Conservation (phyloP, 2,113 vertebrate genomes). For the Sylvicapra grimmia region DNA sequence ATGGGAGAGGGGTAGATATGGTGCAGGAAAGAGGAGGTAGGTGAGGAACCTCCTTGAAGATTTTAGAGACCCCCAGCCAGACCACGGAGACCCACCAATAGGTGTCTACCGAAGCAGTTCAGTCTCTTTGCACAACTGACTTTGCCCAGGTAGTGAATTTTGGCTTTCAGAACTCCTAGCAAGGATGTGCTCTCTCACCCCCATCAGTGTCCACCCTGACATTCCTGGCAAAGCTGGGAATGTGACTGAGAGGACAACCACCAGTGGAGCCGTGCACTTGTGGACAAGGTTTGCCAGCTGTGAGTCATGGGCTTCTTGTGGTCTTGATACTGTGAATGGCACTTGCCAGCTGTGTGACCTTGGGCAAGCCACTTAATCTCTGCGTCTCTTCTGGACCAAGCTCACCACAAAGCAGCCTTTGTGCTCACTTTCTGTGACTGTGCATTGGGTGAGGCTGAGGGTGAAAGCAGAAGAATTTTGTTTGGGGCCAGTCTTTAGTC, state of each 20-base stretch:
- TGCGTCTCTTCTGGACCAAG: neutral
- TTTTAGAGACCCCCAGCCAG: neutral
- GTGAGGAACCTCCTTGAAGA: neutral
- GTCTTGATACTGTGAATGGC: neutral
- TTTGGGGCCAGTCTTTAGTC: neutral
- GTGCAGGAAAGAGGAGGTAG: neutral
- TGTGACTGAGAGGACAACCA: neutral
- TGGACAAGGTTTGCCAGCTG: neutral
- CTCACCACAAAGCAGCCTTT: neutral
- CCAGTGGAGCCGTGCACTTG: neutral
- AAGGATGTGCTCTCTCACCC: neutral
- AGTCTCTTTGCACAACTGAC: neutral
- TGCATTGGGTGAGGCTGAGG: neutral
- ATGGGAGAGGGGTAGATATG: neutral
- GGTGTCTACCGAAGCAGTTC: neutral
- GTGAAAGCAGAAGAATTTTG: neutral
- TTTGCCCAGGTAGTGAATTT: neutral
- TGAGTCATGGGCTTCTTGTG: neutral
- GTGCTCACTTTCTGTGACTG: neutral
- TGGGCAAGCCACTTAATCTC: neutral
- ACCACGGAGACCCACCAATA: fast-evolving
- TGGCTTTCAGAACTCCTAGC: neutral
- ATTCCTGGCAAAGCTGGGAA: neutral
- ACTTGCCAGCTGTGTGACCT: neutral
- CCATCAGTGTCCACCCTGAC: neutral